Evolutionary conservation across 2,113 vertebrate genomes (phyloP).

Genomic region (Notothenia rossii): DNA sequence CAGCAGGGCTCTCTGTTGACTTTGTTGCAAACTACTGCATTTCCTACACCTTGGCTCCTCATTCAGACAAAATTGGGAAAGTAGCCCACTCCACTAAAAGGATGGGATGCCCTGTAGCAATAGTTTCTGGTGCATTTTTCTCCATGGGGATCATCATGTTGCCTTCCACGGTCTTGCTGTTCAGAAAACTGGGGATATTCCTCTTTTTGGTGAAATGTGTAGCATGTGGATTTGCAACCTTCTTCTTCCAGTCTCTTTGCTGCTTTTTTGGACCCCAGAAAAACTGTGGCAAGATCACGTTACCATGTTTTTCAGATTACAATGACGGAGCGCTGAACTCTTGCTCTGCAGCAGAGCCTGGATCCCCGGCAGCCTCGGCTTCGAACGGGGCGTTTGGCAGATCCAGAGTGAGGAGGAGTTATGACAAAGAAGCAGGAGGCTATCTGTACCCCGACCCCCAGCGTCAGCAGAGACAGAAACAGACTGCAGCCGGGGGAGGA

Average conservation of each 20-base stretch:
- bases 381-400: conserved; percentile 86
- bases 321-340: conserved; percentile 67
- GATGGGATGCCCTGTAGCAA: conserved; percentile 94
- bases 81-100: conserved; percentile 95
- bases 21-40: conserved; percentile 95
- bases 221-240: conserved; percentile 95
- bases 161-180: conserved; percentile 90
- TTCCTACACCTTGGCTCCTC: conserved; percentile 94
- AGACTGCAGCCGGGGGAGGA: conserved; percentile 59
- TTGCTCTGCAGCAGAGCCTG: conserved; percentile 63
- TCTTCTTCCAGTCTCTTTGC: conserved; percentile 97
- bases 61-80: conserved; percentile 92
- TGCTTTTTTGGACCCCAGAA: conserved; percentile 96
- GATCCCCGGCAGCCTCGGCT: conserved; percentile 67
- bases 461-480: conserved; percentile 75
- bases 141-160: conserved; percentile 93
- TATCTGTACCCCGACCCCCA: conserved; percentile 81
- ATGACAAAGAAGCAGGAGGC: conserved; percentile 82
- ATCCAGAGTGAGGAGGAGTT: conserved; percentile 82
- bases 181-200: conserved; percentile 95
- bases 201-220: conserved; percentile 97
- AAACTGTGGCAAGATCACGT: conserved; percentile 91
- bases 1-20: conserved; percentile 93
- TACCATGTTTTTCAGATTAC: conserved; percentile 88
- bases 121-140: conserved; percentile 91